phyloP scores from a whole-genome alignment of 2,797 vertebrate species.

The Cirrhinus mrigala region DNA sequence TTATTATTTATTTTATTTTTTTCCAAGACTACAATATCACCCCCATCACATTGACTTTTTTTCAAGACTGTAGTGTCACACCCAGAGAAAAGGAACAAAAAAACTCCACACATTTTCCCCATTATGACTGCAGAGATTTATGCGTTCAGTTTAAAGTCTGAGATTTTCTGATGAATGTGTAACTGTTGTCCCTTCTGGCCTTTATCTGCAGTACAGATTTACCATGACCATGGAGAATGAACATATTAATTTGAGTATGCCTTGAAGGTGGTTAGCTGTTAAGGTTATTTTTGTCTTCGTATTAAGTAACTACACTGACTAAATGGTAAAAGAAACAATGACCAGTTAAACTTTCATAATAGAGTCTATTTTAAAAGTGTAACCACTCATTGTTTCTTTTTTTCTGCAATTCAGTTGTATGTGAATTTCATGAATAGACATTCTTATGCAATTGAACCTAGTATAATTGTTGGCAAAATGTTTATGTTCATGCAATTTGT shows the following conservation, averaged over 20 bases:
- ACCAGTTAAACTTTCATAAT: background rate
- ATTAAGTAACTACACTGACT: background rate
- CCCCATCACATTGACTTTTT: too few relatives aligned
- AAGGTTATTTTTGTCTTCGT: background rate
- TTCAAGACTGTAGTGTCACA: background rate
- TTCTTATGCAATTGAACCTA: background rate
- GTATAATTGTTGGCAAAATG: background rate
- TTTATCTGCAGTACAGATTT: background rate
- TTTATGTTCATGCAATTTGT: background rate
- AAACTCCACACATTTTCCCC: background rate
- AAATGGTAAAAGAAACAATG: background rate
- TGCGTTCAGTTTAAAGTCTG: background rate
- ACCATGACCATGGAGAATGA: background rate
- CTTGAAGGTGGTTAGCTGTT: background rate
- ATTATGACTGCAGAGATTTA: background rate
- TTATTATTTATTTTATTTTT: too few relatives aligned
- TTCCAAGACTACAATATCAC: background rate
- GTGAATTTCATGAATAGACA: too few relatives aligned
- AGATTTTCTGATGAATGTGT: background rate
- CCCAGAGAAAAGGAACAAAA: background rate
- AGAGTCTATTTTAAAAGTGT: background rate
- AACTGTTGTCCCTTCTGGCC: background rate
- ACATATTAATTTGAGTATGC: constrained; percentile 1
- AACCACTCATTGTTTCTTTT: too few relatives aligned
- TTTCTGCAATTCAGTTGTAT: too few relatives aligned